Base-by-base conservation (phyloP, 1,140 invertebrate genomes). In the Dufourea novaeangliae region DNA sequence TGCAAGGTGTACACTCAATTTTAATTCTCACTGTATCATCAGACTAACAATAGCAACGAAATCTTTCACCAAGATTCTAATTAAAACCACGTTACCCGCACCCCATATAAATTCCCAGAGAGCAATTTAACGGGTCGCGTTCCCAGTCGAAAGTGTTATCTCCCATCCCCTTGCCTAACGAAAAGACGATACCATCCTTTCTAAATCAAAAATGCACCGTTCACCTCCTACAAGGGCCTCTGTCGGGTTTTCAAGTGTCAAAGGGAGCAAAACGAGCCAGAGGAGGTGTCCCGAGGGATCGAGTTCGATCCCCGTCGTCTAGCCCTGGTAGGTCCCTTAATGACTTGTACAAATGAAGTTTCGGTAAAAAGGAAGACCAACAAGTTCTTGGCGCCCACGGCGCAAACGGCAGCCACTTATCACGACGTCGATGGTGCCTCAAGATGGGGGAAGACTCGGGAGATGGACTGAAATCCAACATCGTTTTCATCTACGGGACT, bases 331-430 rank as follows among this genome's bases (percentile, higher is more conserved):
- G 61, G 75, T 68, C 80, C n/a, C 75, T 88, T 88, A 87, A 87
- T 88, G 87, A 85, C 88, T 87, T 82, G 85, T 88, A 86, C 87
- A 89, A 88, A 89, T 88, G 87, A 88, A 89, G 74, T 80, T 82
- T 81, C 79, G 64, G 87, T 85, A 84, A 85, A 85, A 85, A 85
- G 79, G 82, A 84, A 84, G 82, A 66, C 64, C 72, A 74, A 29
- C 67, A 61, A 50, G 73, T 52, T 34, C 44, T 32, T 66, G 76
- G 71, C 71, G 70, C 78, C 82, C 81, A 70, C 82, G 71, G 46
- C 63, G 81, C 78, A 85, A 85, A 85, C 82, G 82, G 78, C 82
- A 78, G 78, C 83, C 82, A 85, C 83, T 91, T 90, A 90, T 90
- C 88, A 88, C 87, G 77, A 70, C 78, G 82, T 80, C 86, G 87